phyloP scores from a whole-genome alignment of 2,797 vertebrate species.

The Decapterus maruadsi region DNA sequence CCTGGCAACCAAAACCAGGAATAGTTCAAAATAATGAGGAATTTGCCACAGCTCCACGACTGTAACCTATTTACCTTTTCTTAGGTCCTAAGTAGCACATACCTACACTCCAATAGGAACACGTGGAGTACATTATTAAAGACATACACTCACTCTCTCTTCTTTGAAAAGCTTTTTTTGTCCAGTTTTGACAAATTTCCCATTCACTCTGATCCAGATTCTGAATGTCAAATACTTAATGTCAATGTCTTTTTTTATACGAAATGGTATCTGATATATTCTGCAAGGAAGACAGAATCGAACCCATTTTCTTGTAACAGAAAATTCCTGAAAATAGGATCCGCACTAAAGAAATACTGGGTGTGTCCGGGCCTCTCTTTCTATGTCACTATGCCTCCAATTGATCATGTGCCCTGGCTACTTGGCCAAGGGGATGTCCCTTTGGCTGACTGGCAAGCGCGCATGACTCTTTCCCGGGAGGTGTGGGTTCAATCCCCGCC shows the following conservation, averaged over 20 bases:
- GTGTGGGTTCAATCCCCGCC: too few relatives aligned
- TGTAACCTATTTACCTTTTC: constrained; percentile 83
- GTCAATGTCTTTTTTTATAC: not conserved
- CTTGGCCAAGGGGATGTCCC: too few relatives aligned
- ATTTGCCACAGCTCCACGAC: constrained; percentile 70
- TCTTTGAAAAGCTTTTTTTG: constrained; percentile 1
- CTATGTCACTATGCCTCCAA: too few relatives aligned
- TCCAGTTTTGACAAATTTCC: constrained; percentile 74
- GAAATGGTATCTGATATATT: not conserved
- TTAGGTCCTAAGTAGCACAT: constrained; percentile 76
- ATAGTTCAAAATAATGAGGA: constrained; percentile 86
- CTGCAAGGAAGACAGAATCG: not conserved
- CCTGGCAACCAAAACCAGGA: constrained; percentile 79
- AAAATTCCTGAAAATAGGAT: not conserved
- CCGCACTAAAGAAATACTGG: not conserved
- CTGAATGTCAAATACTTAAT: constrained; percentile 15
- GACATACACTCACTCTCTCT: constrained; percentile 38
- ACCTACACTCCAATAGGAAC: constrained; percentile 64
- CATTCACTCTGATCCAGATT: constrained; percentile 77
- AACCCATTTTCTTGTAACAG: not conserved
- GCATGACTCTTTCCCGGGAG: too few relatives aligned
- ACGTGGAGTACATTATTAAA: constrained; percentile 64
- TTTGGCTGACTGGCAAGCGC: too few relatives aligned
- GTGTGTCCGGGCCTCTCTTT: not conserved
- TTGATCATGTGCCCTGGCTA: too few relatives aligned